phyloP scores from a whole-genome alignment of 2,113 vertebrate genomes.

The Bothrops jararaca region DNA sequence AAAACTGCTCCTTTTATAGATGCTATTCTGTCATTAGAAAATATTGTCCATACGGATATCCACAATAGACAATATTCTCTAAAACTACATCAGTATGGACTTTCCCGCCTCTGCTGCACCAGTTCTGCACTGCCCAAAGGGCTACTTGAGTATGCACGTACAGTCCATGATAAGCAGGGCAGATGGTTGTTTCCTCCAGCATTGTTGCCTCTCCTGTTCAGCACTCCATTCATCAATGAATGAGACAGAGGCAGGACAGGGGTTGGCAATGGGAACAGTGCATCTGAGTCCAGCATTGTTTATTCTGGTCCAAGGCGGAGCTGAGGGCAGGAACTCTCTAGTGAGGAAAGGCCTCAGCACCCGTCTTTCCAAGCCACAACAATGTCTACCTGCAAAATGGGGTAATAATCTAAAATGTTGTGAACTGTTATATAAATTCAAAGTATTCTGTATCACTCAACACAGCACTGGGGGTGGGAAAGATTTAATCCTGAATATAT shows the following conservation, averaged over 20 bases:
- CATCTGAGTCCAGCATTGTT: background rate
- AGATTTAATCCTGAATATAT: background rate
- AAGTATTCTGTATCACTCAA: background rate
- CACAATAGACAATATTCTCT: background rate
- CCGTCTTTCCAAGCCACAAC: background rate
- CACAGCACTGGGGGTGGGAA: background rate
- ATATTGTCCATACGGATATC: background rate
- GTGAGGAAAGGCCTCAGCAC: background rate
- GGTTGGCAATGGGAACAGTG: background rate
- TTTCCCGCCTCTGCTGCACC: background rate
- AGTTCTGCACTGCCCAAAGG: background rate
- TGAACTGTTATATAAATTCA: background rate
- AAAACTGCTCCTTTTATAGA: background rate
- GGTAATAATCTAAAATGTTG: background rate
- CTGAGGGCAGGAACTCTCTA: background rate
- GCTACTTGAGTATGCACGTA: background rate
- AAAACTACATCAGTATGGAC: background rate
- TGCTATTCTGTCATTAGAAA: background rate
- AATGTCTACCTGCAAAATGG: background rate
- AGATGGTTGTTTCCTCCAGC: background rate
- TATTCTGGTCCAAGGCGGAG: background rate
- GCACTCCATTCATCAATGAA: background rate
- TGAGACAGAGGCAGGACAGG: background rate
- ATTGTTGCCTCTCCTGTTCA: background rate
- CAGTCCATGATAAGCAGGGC: background rate